Conservation (phyloP, 1,140 invertebrate genomes). For the Mamestra configurata region DNA sequence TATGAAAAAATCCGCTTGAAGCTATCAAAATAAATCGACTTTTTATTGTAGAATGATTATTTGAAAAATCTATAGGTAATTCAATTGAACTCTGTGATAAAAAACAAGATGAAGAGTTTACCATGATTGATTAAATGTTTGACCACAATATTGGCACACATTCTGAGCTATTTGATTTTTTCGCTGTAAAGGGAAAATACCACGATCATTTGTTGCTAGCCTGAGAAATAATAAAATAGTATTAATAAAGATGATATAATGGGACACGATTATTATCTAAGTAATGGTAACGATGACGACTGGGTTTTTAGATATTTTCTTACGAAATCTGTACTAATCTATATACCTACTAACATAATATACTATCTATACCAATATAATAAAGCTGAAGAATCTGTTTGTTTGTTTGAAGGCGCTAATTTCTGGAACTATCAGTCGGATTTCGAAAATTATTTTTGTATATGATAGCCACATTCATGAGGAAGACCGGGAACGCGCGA, state of each 20-base stretch:
- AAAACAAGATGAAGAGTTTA: conserved; percentile 14
- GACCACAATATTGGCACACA: conserved; percentile 19
- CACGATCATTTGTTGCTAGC: neutral
- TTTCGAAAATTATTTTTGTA: too few relatives aligned
- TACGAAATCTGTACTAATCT: too few relatives aligned
- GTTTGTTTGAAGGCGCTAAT: too few relatives aligned
- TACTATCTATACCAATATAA: too few relatives aligned
- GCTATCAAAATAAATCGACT: conserved; percentile 45
- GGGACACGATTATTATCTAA: neutral
- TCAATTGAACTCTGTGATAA: conserved; percentile 14
- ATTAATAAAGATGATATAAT: neutral
- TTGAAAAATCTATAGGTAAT: conserved; percentile 30
- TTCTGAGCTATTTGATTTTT: neutral
- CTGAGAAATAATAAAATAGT: neutral
- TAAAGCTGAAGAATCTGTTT: too few relatives aligned
- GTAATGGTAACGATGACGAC: neutral
- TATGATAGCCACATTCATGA: too few relatives aligned
- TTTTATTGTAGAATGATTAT: conserved; percentile 38
- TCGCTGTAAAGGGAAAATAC: neutral
- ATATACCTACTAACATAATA: too few relatives aligned
- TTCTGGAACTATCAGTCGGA: too few relatives aligned
- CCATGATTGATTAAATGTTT: conserved; percentile 21
- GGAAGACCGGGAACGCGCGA: too few relatives aligned
- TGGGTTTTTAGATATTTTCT: neutral
- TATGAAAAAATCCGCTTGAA: conserved; percentile 23